Evolutionary conservation across 1,140 invertebrate genomes (phyloP).

Genomic region (Calycopis cecrops): DNA sequence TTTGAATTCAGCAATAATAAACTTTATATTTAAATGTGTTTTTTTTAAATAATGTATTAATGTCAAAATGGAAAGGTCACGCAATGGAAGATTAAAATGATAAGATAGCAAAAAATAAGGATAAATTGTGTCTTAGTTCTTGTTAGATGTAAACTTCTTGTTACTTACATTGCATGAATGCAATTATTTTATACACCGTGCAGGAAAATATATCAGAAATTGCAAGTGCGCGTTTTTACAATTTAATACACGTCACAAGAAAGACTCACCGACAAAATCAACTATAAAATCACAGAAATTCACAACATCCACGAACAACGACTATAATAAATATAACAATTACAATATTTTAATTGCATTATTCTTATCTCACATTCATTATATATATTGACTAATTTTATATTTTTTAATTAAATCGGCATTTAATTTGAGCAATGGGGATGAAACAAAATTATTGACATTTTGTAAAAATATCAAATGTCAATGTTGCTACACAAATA

Average conservation of each 20-base stretch:
- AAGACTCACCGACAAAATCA: slow-evolving; percentile 48
- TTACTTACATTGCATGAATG: background rate
- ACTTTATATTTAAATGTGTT: too few species aligned
- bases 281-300: slow-evolving; percentile 38
- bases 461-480: background rate
- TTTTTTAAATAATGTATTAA: too few species aligned
- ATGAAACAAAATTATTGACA: slow-evolving; percentile 14
- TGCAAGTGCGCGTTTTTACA: slow-evolving; percentile 10
- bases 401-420: too few species aligned
- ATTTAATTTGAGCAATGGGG: background rate
- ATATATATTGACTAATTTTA: too few species aligned
- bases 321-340: background rate
- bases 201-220: slow-evolving; percentile 14
- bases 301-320: slow-evolving; percentile 29
- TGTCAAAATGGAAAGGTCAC: too few species aligned
- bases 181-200: background rate
- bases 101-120: too few species aligned
- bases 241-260: slow-evolving; percentile 55
- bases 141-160: too few species aligned
- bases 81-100: too few species aligned
- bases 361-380: too few species aligned
- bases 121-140: too few species aligned
- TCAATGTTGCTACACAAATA: slow-evolving; percentile 29
- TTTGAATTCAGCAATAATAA: background rate
- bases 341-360: background rate